Evolutionary conservation across 1,140 invertebrate genomes (phyloP), one percentile per base, ranked within the genome.

Genomic region (Brachionus asplanchnoidis): DNA sequence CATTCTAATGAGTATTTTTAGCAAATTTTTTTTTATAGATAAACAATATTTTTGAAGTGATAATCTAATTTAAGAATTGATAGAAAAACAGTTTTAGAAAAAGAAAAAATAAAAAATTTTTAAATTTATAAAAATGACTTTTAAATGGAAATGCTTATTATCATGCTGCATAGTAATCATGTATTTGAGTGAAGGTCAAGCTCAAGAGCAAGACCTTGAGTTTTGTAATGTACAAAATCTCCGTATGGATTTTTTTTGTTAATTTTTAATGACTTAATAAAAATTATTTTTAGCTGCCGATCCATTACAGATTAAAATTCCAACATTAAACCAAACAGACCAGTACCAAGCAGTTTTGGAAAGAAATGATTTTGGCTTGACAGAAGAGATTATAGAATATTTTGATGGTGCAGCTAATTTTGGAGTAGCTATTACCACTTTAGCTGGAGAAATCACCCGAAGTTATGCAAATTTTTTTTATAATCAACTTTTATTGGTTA

Each of bases 291-390:
- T 40, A 80, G 77, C 28, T 40, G 11, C 77, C 8, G 77, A 56
- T 65, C 46, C 77, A 26, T 14, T 32, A 56, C 44, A 65, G 14
- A 20, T 80, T 9, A 8, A 56, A 80, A 56, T 80, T 32, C 77
- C 77, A 0, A 40, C 0, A 36, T 9, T 60, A 26, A 50, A 80
- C 7, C 2, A 23, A 23, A 80, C 23, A 12, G 42, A 28, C 9
- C 77, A 80, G 28, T 80, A 60, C 40, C 77, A 80, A 80, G 77
- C 77, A 17, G 11, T 60, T 80, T 36, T 80, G 17, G 77, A 80
- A 80, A 32, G 56, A 65, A 80, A 80, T 11, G 56, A 32, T 65
- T 32, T 53, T 40, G 77, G 46, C 17, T 6, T 80, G 12, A 80
- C 77, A 36, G 50, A 60, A 56, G 77, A 80, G n/a, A 80, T 53